These are phyloP conservation scores for Pachycephus smyrnensis DNA, from an alignment of 2,888 invertebrate genomes.

Conservation along the genomic window DNA sequence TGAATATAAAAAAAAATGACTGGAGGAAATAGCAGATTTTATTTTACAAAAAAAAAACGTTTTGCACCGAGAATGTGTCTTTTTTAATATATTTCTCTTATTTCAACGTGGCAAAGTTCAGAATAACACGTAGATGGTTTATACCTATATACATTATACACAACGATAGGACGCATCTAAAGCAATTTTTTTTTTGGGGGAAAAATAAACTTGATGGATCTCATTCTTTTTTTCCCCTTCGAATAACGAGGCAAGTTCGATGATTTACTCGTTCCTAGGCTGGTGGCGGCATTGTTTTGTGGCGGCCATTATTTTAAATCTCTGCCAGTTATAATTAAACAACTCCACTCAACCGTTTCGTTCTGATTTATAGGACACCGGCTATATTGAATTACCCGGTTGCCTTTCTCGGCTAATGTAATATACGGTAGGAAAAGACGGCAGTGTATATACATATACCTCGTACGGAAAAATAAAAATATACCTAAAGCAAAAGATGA, in stretches of 20 bases:
- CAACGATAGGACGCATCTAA: too few species aligned
- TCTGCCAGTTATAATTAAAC: slow-evolving; percentile 52
- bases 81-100: too few species aligned
- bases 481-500: not conserved
- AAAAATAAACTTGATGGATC: too few species aligned
- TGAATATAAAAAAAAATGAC: too few species aligned
- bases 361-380: slow-evolving; percentile 47
- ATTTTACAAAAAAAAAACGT: too few species aligned
- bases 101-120: too few species aligned
- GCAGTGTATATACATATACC: not conserved
- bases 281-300: not conserved
- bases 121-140: too few species aligned
- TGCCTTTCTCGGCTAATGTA: slow-evolving; percentile 20
- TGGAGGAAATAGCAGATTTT: too few species aligned
- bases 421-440: slow-evolving; percentile 14
- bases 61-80: too few species aligned
- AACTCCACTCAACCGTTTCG: slow-evolving; percentile 41
- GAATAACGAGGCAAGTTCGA: slow-evolving; percentile 25
- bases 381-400: slow-evolving; percentile 48
- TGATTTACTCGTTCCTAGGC: slow-evolving; percentile 28
- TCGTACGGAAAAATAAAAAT: too few species aligned
- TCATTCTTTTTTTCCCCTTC: slow-evolving; percentile 5
- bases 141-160: too few species aligned
- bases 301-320: slow-evolving; percentile 51
- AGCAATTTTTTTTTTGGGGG: too few species aligned